Base-by-base conservation (phyloP, 2,888 invertebrate genomes). In the Chrysodeixis includens region DNA sequence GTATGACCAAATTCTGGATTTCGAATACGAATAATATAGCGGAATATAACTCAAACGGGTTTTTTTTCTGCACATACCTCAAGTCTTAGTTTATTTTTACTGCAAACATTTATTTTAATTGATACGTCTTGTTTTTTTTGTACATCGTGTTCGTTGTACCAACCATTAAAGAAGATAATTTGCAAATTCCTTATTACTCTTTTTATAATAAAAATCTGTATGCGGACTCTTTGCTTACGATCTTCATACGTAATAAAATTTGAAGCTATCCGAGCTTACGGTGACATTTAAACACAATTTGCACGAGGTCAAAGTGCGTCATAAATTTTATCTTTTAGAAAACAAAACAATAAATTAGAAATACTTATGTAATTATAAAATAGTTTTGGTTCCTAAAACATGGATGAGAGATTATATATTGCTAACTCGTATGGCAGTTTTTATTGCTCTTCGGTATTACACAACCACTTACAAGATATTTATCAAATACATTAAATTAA, bases 281-380 rank as follows among this genome's bases (percentile, higher is more conserved):
- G 57, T 54, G 59, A 74, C 59, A 73, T 74, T 66, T 52, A 58
- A 70, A 55, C 9, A 49, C 46, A 62, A 56, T 46, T 73, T 63
- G 55, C 26, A 46, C 56, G 62, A 71, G 56, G 35, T 62, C 62
- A 56, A 70, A 58, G 53, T 30, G 14, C 44, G 30, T 62, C 32
- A 59, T 73, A 74, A 74, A 62, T 70, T 59, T 51, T 49, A 26
- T 53, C 18, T 57, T 40, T 60, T 55, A 35, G 55, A 44, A 70
- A 75, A 67, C 66, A 62, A 52, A 74, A 74, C 73, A 75, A 74
- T 75, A 74, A 74, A 67, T 74, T 75, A 60, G n/a, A 67, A 62
- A 71, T 44, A 71, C 62, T 71, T 74, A 75, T 61, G 71, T 40
- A 74, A 74, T 74, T 60, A 67, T 62, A 70, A 72, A 64, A 56